phyloP scores from a whole-genome alignment of 2,113 vertebrate genomes.

The Sorex fumeus region DNA sequence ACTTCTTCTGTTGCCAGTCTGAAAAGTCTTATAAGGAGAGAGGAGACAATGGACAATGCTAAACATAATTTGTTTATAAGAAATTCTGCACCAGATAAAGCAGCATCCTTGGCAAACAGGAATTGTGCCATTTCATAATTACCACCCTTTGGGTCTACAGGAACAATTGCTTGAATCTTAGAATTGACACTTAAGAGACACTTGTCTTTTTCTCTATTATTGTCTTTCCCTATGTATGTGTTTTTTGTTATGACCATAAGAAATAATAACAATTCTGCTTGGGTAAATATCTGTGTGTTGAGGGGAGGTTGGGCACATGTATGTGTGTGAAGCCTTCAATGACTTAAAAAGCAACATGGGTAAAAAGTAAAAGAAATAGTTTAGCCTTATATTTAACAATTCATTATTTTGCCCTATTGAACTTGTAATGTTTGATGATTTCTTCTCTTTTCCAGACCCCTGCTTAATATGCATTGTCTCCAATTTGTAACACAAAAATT shows the following conservation, averaged over 20 bases:
- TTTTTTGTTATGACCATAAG: constrained; percentile 14
- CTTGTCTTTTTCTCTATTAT: constrained; percentile 30
- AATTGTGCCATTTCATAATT: constrained; percentile 55
- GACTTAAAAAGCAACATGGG: not conserved
- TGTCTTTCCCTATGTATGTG: not conserved
- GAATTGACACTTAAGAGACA: not conserved
- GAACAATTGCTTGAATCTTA: not conserved
- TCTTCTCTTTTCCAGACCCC: constrained; percentile 68
- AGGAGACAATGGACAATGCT: not conserved
- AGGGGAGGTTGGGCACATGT: not conserved
- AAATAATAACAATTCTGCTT: not conserved
- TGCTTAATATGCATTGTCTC: not conserved
- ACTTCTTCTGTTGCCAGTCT: not conserved
- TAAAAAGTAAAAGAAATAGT: not conserved
- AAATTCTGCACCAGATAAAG: constrained; percentile 26
- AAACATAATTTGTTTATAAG: not conserved
- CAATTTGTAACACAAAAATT: not conserved
- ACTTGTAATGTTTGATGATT: constrained; percentile 67
- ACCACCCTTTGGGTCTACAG: not conserved
- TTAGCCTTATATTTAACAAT: constrained; percentile 47
- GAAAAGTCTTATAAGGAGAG: not conserved
- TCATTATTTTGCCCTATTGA: constrained; percentile 25
- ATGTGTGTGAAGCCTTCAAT: not conserved
- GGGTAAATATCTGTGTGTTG: too few species aligned
- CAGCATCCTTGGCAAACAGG: constrained; percentile 63